Evolutionary conservation across 1,140 invertebrate species (phyloP).

Genomic region (Anadara kagoshimensis): DNA sequence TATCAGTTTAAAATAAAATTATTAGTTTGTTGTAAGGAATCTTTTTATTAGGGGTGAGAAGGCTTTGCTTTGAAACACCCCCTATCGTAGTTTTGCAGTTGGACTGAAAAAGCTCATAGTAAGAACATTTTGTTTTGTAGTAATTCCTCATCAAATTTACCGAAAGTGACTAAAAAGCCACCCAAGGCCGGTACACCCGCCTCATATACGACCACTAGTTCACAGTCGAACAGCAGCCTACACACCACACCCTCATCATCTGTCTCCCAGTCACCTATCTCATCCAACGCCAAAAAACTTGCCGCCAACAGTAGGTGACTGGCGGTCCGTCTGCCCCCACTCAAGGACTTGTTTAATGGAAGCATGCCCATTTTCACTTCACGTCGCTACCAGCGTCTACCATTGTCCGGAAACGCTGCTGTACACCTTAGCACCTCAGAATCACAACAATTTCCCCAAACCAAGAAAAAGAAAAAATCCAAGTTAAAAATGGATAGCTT

Average conservation of each 20-base stretch:
- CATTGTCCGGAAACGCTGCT: background rate
- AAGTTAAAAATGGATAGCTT: no score
- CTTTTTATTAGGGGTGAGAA: no score
- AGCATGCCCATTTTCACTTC: constrained; percentile 45
- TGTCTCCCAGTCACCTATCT: constrained; percentile 13
- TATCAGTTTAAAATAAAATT: no score
- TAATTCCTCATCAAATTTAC: constrained; percentile 41
- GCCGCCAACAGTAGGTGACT: constrained; percentile 46
- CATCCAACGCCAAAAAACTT: constrained; percentile 17
- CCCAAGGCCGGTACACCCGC: constrained; percentile 25
- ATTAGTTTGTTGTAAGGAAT: no score
- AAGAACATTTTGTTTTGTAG: constrained; percentile 28
- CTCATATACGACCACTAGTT: constrained; percentile 18
- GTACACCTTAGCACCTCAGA: no score
- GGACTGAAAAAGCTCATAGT: no score
- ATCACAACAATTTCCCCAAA: no score
- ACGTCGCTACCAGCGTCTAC: constrained; percentile 40
- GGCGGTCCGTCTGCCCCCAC: constrained; percentile 56
- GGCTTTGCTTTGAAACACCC: no score
- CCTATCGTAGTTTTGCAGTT: no score
- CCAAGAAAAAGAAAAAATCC: no score
- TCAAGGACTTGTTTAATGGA: constrained; percentile 42
- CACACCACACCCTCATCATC: constrained; percentile 5
- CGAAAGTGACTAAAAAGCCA: constrained; percentile 43
- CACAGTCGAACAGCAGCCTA: constrained; percentile 22